Percentiles rank a stretch among this genome's conserved stretches.
Conservation (phyloP, 2,113 vertebrate genomes). For the Jacana jacana region DNA sequence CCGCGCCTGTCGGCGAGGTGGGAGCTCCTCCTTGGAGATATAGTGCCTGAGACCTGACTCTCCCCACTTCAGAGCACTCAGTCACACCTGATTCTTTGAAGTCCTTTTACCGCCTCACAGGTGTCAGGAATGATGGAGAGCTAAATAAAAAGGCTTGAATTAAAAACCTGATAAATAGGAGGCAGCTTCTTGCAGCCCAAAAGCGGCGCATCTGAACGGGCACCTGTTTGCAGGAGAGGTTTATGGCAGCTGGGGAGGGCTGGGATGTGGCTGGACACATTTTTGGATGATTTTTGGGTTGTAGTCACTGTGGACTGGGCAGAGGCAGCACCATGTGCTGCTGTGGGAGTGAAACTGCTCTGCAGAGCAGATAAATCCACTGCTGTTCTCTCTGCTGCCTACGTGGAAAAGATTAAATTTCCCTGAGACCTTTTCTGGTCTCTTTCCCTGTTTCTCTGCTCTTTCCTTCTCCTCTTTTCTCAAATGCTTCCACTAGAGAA, state of each 20-base stretch:
- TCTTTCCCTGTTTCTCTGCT: not conserved
- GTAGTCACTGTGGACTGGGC: not conserved
- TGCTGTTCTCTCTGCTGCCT: not conserved
- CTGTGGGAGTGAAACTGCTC: not conserved
- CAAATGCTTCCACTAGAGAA: no score
- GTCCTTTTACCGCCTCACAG: fast-evolving
- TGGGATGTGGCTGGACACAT: not conserved
- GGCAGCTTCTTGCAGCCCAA: not conserved
- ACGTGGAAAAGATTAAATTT: not conserved
- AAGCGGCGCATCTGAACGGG: not conserved
- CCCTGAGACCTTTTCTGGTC: fast-evolving
- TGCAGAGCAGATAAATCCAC: not conserved
- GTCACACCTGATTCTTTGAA: not conserved
- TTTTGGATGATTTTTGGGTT: not conserved
- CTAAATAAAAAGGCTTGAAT: not conserved
- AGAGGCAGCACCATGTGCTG: not conserved
- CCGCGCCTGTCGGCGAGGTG: not conserved
- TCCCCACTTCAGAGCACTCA: not conserved
- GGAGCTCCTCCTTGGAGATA: not conserved
- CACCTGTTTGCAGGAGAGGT: not conserved
- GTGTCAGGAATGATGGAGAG: not conserved
- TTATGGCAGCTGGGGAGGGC: not conserved
- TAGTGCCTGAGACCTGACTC: not conserved
- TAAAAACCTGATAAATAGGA: not conserved
- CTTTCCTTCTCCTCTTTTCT: not conserved